Evolutionary conservation across 2,797 vertebrate species (phyloP).

Genomic region (Sebastes diploproa): DNA sequence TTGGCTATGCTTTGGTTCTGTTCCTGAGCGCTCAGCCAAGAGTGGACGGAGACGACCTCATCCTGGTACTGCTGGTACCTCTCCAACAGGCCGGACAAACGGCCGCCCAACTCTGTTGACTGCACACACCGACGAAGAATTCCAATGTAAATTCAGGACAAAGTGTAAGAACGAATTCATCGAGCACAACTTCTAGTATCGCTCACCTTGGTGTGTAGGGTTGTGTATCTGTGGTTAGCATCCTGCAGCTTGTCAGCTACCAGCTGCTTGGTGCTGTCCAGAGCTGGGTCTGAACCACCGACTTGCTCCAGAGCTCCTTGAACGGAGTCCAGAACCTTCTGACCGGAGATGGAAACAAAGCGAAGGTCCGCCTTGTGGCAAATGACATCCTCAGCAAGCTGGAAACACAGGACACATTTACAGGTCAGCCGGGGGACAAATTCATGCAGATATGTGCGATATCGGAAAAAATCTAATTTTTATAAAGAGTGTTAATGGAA

Average conservation of each 20-base stretch:
- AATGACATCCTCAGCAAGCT: slow-evolving; percentile 91
- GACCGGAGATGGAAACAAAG: slow-evolving; percentile 94
- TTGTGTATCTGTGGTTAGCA: slow-evolving; percentile 87
- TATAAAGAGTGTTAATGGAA: background rate
- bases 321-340: slow-evolving; percentile 91
- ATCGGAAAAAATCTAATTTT: background rate
- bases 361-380: slow-evolving; percentile 98
- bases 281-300: slow-evolving; percentile 68
- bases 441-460: background rate
- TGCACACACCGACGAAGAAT: slow-evolving; percentile 47
- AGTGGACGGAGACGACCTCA: slow-evolving; percentile 84
- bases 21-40: slow-evolving; percentile 90
- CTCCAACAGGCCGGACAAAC: slow-evolving; percentile 87
- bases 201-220: slow-evolving; percentile 90
- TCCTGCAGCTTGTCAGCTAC: slow-evolving; percentile 89
- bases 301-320: slow-evolving; percentile 80
- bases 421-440: background rate
- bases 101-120: slow-evolving; percentile 90
- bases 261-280: slow-evolving; percentile 78
- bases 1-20: slow-evolving; percentile 80
- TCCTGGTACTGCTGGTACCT: slow-evolving; percentile 94
- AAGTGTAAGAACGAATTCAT: rapidly evolving
- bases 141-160: background rate
- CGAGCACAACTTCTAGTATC: rapidly evolving
- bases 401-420: background rate